Evolutionary conservation across 2,797 vertebrate species (phyloP).

Genomic region (Spinus olivaceus): DNA sequence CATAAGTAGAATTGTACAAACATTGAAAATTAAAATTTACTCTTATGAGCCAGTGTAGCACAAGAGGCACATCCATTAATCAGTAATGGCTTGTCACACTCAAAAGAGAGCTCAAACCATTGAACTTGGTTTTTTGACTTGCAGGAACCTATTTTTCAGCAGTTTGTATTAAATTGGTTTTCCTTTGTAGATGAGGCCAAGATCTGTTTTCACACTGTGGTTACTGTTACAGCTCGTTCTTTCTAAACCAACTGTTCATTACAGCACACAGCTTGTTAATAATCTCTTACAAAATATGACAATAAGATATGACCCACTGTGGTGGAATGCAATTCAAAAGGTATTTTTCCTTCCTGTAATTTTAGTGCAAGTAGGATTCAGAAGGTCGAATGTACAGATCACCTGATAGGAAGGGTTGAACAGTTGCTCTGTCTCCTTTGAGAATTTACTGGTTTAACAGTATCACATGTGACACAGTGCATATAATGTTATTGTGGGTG

Average conservation of each 20-base stretch:
- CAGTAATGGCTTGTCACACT: neutral
- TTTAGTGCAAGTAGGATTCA: neutral
- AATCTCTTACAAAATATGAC: neutral
- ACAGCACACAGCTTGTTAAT: neutral
- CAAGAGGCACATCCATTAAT: neutral
- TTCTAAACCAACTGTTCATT: neutral
- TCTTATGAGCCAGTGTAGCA: neutral
- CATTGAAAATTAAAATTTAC: neutral
- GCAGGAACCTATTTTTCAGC: neutral
- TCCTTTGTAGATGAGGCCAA: neutral
- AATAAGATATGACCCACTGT: neutral
- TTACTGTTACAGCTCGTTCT: neutral
- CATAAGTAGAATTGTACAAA: neutral
- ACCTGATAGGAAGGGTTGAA: neutral
- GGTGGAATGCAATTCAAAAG: neutral
- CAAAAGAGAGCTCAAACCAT: neutral
- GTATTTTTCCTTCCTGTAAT: neutral
- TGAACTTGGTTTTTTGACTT: neutral
- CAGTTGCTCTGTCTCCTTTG: neutral
- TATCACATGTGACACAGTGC: rapidly evolving
- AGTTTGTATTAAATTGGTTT: neutral
- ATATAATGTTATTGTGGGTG: neutral
- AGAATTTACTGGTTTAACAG: neutral
- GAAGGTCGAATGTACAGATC: neutral
- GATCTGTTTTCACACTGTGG: neutral